phyloP scores from a whole-genome alignment of 2,888 invertebrate genomes.

The Hyposoter dolosus region DNA sequence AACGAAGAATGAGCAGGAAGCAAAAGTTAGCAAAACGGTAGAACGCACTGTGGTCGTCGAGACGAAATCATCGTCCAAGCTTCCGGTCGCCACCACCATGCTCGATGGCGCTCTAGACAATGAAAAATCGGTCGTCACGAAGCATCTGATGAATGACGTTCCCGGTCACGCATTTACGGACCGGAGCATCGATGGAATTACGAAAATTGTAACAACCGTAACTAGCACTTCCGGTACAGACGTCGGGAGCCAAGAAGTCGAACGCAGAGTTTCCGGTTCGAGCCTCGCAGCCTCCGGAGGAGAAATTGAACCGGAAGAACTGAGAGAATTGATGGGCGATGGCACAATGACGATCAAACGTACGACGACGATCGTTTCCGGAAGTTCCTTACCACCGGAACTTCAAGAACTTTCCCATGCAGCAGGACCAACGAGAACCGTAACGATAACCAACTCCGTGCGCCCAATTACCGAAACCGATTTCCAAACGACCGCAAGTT shows the following conservation, averaged over 20 bases:
- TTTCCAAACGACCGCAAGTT: conserved; percentile 58
- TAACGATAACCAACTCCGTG: conserved; percentile 51
- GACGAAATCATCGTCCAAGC: conserved; percentile 25
- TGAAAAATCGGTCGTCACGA: conserved; percentile 27
- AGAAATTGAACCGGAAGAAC: conserved; percentile 67
- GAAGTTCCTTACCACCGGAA: conserved; percentile 59
- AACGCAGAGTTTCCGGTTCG: conserved; percentile 59
- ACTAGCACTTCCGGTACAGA: conserved; percentile 68
- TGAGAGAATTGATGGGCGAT: conserved; percentile 68
- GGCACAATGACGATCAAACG: conserved; percentile 56
- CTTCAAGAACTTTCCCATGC: conserved; percentile 49
- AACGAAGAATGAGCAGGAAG: conserved; percentile 51
- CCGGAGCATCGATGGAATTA: conserved; percentile 52
- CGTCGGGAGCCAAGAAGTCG: conserved; percentile 61
- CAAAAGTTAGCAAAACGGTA: conserved; percentile 51
- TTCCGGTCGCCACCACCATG: conserved; percentile 31
- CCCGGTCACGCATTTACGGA: conserved; percentile 44
- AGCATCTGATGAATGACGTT: conserved; percentile 38
- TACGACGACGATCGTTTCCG: conserved; percentile 62
- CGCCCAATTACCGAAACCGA: conserved; percentile 64
- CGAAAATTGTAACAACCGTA: conserved; percentile 72
- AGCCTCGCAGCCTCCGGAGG: conserved; percentile 46
- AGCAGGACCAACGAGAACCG: conserved; percentile 59
- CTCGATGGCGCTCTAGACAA: neutral
- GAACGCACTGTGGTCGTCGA: conserved; percentile 8